Base-by-base conservation (phyloP, 2,888 invertebrate genomes). In the Poecilus cupreus region DNA sequence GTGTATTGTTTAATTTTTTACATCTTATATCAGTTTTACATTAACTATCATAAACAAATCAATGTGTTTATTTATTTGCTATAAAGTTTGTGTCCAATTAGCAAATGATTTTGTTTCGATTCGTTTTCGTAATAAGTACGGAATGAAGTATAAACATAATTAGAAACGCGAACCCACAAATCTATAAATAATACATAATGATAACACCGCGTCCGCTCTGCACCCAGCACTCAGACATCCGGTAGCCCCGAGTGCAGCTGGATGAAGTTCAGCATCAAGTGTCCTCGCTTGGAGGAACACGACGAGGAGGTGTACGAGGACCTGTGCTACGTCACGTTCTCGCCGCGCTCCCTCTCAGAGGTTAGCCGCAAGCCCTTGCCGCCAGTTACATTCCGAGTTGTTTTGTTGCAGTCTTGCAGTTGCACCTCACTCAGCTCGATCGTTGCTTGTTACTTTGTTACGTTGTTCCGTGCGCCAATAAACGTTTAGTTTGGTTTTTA, bases 241-340 rank as follows among this genome's bases (percentile, higher is more conserved):
- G 72, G 57, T 24, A 80, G 80, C n/a, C 84, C 84, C 60, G 92
- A 92, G 84, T 91, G 91, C 60, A 91, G 92, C 82, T 93, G 93
- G 93, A 91, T 93, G 85, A 92, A 93, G 89, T 93, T 93, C 89
- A 93, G 93, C 83, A 93, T 93, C 85, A 89, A 89, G 74, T 89
- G 90, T 85, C 93, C 93, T 83, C 91, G 89, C 86, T 90, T 91
- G 68, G 93, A 92, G 87, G 93, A 93, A 86, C 89, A 93, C 84
- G 95, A 95, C 86, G 95, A 96, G 89, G 95, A 95, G 90, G 94
- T 96, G 87, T 96, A 96, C 89, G 96, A 96, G 90, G 96, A 96
- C 89, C 92, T 96, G 85, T 96, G 96, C 92, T 96, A 95, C 89
- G 95, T 96, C 88, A 95, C 95, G 88, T 94, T 96, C 90, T 92